Percentiles rank a stretch among this genome's conserved stretches.
phyloP scores from a whole-genome alignment of 2,113 vertebrate genomes.

The Bufo bufo region DNA sequence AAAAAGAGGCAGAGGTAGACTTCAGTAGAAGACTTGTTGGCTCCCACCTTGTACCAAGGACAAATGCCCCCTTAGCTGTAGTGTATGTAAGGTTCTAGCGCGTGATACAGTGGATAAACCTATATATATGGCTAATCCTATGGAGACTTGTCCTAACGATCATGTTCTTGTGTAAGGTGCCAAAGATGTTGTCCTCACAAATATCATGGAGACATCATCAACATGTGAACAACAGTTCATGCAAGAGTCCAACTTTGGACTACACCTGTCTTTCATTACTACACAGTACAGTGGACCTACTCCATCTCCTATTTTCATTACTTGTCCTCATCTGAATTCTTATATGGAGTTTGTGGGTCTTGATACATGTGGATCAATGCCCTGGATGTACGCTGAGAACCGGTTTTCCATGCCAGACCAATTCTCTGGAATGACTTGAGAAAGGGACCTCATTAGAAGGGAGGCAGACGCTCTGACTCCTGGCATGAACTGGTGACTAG shows the following conservation, averaged over 20 bases:
- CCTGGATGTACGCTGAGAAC: conserved; percentile 27
- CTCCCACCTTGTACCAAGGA: too few relatives aligned
- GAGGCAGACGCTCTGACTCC: conserved; percentile 35
- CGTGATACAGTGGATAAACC: too few relatives aligned
- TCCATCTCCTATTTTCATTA: not conserved
- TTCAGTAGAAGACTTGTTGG: too few relatives aligned
- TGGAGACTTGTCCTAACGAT: too few relatives aligned
- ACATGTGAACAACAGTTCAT: not conserved
- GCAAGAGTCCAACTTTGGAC: not conserved
- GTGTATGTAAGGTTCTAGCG: too few relatives aligned
- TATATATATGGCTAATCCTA: too few relatives aligned
- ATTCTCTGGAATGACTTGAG: conserved; percentile 36
- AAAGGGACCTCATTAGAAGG: conserved; percentile 24
- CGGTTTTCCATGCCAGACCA: conserved; percentile 36
- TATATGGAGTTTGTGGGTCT: not conserved
- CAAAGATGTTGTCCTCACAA: not conserved
- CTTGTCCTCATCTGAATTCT: not conserved
- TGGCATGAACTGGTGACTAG: not conserved
- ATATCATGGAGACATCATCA: not conserved
- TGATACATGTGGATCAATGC: conserved; percentile 16
- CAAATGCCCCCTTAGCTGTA: too few relatives aligned
- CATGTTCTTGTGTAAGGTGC: not conserved
- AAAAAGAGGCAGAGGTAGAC: too few relatives aligned
- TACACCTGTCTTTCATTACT: not conserved
- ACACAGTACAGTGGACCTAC: not conserved